Percentiles rank a stretch among this genome's conserved stretches.
These are phyloP conservation scores for Uropsilus gracilis DNA, from an alignment of 2,113 vertebrate genomes.

Conservation along the genomic window DNA sequence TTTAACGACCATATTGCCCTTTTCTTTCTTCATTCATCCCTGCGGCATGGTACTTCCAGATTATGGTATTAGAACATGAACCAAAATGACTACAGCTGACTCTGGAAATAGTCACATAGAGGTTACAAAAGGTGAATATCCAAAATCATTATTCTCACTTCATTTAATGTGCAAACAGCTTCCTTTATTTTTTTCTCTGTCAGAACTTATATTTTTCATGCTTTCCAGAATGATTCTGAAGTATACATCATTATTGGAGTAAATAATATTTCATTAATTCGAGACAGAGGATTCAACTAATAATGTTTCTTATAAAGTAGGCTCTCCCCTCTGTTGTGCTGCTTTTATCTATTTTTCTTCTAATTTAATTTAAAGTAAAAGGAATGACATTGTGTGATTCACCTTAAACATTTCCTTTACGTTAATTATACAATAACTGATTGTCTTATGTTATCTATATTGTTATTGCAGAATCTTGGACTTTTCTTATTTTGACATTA, in stretches of 20 bases:
- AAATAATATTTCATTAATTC: not conserved
- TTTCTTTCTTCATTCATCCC: not conserved
- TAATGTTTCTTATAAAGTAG: not conserved
- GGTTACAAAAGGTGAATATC: not conserved
- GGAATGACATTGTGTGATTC: not conserved
- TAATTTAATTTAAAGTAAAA: not conserved
- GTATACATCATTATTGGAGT: too few species aligned
- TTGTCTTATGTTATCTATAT: not conserved
- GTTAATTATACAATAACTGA: not conserved
- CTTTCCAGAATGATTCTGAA: not conserved
- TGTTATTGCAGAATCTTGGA: not conserved
- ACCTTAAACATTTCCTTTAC: not conserved
- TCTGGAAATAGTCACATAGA: not conserved
- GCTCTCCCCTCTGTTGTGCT: not conserved
- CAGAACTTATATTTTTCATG: slow-evolving; percentile 11
- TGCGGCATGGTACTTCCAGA: not conserved
- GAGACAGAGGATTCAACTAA: not conserved
- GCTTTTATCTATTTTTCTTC: not conserved
- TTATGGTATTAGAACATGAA: not conserved
- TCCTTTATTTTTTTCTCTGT: not conserved
- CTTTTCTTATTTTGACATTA: not conserved
- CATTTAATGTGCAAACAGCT: not conserved
- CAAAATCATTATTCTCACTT: not conserved
- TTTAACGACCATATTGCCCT: not conserved
- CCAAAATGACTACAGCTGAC: not conserved